phyloP scores from a whole-genome alignment of 1,140 invertebrate species.

The Triops longicaudatus region DNA sequence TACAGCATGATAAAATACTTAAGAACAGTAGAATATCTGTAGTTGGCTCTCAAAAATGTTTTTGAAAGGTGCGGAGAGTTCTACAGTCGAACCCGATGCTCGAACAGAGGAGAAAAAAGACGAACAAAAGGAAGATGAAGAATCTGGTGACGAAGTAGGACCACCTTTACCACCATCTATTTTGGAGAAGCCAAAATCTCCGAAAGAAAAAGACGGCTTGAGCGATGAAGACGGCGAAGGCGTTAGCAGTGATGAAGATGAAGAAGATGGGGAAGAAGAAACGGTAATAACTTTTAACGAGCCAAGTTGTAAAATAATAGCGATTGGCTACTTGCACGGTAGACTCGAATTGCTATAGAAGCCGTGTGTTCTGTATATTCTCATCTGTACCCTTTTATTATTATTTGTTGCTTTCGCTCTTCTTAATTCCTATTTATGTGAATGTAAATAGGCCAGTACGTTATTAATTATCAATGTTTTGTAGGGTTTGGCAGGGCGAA shows the following conservation, averaged over 20 bases:
- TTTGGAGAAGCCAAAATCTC: not conserved
- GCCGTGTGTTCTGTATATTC: not conserved
- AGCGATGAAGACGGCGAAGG: slow-evolving; percentile 30
- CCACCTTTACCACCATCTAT: slow-evolving; percentile 35
- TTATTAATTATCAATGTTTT: slow-evolving; percentile 28
- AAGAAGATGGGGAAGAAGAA: slow-evolving; percentile 43
- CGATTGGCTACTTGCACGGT: not conserved
- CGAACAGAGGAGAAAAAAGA: slow-evolving; percentile 19
- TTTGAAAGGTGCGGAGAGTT: not conserved
- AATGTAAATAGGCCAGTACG: too few relatives aligned
- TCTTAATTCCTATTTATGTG: too few relatives aligned
- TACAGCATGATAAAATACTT: too few relatives aligned
- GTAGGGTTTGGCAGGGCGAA: slow-evolving; percentile 44
- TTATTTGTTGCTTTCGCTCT: too few relatives aligned
- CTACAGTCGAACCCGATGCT: not conserved
- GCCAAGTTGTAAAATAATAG: not conserved
- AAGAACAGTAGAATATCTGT: too few relatives aligned
- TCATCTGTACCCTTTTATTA: too few relatives aligned
- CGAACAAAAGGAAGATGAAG: slow-evolving; percentile 27
- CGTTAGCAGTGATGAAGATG: slow-evolving; percentile 27
- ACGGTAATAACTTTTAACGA: slow-evolving; percentile 43
- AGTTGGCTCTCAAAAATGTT: too few relatives aligned
- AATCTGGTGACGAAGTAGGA: slow-evolving; percentile 34
- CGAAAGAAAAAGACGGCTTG: slow-evolving; percentile 24
- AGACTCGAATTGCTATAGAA: too few relatives aligned